phyloP scores from a whole-genome alignment of 2,888 invertebrate species.

The Diaperis boleti region DNA sequence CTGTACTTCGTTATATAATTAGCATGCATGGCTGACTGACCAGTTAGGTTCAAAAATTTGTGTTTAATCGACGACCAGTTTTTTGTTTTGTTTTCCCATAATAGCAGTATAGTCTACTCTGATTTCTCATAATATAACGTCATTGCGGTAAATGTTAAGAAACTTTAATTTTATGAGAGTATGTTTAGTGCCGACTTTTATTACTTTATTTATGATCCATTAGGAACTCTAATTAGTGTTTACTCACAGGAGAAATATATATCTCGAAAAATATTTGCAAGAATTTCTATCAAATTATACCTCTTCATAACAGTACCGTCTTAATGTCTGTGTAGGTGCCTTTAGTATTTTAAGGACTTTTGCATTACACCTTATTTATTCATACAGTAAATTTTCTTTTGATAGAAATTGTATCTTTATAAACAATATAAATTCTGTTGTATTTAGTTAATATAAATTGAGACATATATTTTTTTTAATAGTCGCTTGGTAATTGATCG shows the following conservation, averaged over 20 bases:
- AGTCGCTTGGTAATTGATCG: no score
- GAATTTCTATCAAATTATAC: background rate
- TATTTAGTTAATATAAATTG: no score
- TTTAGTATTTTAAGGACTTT: no score
- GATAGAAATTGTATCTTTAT: no score
- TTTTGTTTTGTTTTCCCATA: background rate
- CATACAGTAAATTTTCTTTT: no score
- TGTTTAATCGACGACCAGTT: conserved; percentile 5
- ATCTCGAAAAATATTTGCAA: background rate
- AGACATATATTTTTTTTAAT: no score
- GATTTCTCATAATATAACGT: no score
- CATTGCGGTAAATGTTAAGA: background rate
- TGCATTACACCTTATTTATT: no score
- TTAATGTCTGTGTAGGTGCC: no score
- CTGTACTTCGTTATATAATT: conserved; percentile 37
- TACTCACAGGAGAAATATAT: background rate
- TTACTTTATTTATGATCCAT: background rate
- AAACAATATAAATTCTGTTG: no score
- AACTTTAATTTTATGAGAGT: background rate
- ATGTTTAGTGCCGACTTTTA: background rate
- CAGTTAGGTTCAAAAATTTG: conserved; percentile 11
- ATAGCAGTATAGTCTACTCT: no score
- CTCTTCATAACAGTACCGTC: background rate
- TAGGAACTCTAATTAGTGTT: background rate
- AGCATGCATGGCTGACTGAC: conserved; percentile 24